Evolutionary conservation across 2,888 invertebrate species (phyloP), one percentile per base, ranked within the genome.

Genomic region (Leptogaster cylindrica): DNA sequence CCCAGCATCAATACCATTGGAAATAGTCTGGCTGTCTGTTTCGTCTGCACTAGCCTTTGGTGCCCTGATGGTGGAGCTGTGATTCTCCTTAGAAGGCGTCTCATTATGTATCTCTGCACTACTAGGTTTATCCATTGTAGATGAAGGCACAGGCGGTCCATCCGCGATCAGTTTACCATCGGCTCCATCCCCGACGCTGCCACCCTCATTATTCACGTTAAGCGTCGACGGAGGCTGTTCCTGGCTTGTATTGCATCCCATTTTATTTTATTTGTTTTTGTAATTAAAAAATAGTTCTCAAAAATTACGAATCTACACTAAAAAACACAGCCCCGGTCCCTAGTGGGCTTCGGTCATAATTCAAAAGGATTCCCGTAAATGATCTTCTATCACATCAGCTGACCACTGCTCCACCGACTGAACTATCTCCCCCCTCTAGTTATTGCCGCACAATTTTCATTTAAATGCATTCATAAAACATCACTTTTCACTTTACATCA

Each of bases 91-190:
- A 12, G 36, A 2, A 33, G 20, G 23, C 2, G 3, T 39, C n/a
- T 55, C 55, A 23, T 55, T 55, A 36, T 23, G n/a, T 55, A 36
- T 5, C 12, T 55, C 55, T 55, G 36, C 12, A 55, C 39, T 55
- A 55, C 23, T 55, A 36, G 20, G 36, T 25, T 55, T 55, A 55
- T 55, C 52, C 36, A 25, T 36, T 55, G 55, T 55, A 18, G 39
- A 55, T 36, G 55, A 55, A 55, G 55, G 55, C 55, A 55, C 55
- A 39, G 55, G 10, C 18, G 55, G 55, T 55, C 55, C 55, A 36
- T 55, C 55, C 55, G 33, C 33, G 39, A 33, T 55, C n/a, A 36
- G 55, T 55, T 55, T 20, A 7, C 4, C n/a, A 23, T 25, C 25
- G 7, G 25, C 23, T 46, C 46, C 55, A 39, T 25, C 39, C 23